These are phyloP conservation scores for Pogonocichla stellata DNA, from an alignment of 2,113 vertebrate species.

Conservation along the genomic window DNA sequence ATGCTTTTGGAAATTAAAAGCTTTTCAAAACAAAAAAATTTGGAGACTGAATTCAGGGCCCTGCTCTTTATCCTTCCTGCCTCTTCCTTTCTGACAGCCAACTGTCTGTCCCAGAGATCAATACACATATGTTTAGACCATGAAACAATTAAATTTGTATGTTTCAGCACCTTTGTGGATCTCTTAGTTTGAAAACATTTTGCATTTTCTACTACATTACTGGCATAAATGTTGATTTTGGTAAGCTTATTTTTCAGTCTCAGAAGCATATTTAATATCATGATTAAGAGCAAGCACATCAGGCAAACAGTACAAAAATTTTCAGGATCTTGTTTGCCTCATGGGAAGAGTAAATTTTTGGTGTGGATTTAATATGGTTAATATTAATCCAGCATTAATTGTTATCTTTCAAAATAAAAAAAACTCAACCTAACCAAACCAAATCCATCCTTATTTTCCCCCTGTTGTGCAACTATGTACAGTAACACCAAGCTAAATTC, in stretches of 20 bases:
- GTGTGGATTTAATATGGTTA: background rate
- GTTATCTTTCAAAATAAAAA: background rate
- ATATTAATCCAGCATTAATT: background rate
- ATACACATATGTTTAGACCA: background rate
- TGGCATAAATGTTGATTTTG: background rate
- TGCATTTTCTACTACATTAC: background rate
- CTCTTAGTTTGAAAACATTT: background rate
- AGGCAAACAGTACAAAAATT: background rate
- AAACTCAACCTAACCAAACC: background rate
- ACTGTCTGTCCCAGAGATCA: background rate
- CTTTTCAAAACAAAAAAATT: background rate
- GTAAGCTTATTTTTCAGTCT: background rate
- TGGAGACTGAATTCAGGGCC: background rate
- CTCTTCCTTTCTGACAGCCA: background rate
- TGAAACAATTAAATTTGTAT: background rate
- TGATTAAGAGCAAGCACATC: background rate
- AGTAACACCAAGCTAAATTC: background rate
- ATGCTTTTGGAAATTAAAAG: background rate
- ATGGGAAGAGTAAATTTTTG: background rate
- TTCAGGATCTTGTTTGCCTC: background rate
- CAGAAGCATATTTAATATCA: background rate
- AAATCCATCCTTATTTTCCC: background rate
- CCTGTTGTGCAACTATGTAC: background rate
- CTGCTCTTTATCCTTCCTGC: background rate
- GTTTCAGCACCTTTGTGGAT: background rate